Evolutionary conservation across 2,888 invertebrate genomes (phyloP).

Genomic region (Meiosimyza decipiens): DNA sequence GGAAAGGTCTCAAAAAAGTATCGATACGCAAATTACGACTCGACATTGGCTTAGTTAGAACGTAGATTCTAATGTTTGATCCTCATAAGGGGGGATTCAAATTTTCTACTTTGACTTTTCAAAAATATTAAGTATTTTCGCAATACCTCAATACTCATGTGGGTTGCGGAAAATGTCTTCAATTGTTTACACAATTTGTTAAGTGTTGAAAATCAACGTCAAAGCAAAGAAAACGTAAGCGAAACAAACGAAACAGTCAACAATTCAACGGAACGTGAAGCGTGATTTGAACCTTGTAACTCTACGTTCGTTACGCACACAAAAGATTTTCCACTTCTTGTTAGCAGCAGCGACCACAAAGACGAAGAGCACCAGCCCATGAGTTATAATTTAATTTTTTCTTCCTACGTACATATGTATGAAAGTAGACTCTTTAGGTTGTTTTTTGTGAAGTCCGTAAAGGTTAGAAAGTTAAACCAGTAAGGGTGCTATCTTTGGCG

Average conservation of each 20-base stretch:
- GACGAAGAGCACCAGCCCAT: not conserved
- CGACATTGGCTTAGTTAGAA: too few relatives aligned
- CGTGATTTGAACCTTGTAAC: conserved; percentile 18
- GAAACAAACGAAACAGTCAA: conserved; percentile 34
- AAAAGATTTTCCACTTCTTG: conserved; percentile 26
- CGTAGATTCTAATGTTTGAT: too few relatives aligned
- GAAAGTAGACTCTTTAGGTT: not conserved
- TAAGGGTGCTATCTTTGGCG: too few relatives aligned
- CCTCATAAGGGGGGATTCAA: too few relatives aligned
- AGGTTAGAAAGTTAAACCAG: too few relatives aligned
- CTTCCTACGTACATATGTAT: not conserved
- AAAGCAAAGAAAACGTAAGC: conserved; percentile 10
- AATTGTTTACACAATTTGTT: conserved; percentile 27
- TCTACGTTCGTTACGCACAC: conserved; percentile 12
- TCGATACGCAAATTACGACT: too few relatives aligned
- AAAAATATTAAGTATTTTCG: too few relatives aligned
- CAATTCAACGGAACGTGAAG: conserved; percentile 39
- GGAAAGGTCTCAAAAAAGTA: too few relatives aligned
- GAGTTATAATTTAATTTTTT: conserved; percentile 1
- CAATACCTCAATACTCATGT: too few relatives aligned
- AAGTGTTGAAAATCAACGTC: conserved; percentile 25
- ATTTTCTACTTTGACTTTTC: too few relatives aligned
- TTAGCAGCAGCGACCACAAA: not conserved
- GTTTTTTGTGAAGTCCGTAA: too few relatives aligned
- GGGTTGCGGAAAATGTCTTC: conserved; percentile 12